Percentiles rank a stretch among this genome's conserved stretches.
Evolutionary conservation across 2,888 invertebrate genomes (phyloP).

Genomic region (Diarsia dahlii): DNA sequence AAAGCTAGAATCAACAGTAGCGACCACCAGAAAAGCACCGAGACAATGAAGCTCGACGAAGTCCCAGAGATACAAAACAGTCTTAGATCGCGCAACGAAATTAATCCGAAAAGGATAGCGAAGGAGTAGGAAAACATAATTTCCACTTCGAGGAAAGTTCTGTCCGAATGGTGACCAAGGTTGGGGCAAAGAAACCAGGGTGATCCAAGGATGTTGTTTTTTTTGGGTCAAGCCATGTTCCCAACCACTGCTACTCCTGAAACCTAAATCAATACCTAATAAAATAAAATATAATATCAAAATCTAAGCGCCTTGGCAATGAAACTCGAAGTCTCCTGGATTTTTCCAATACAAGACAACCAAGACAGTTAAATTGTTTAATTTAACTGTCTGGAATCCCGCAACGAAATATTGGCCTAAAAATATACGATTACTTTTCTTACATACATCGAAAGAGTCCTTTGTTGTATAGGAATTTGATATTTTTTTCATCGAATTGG

Average conservation of each 20-base stretch:
- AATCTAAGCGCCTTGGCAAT: background rate
- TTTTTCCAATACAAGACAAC: background rate
- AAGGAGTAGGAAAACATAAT: too few relatives aligned
- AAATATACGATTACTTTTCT: background rate
- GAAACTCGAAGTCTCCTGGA: background rate
- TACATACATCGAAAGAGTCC: background rate
- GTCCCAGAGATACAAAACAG: too few relatives aligned
- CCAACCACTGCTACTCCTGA: background rate
- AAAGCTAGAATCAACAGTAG: too few relatives aligned
- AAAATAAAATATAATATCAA: too few relatives aligned
- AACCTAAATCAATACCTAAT: background rate
- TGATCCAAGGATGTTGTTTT: background rate
- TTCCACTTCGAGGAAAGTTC: background rate
- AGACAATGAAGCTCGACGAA: too few relatives aligned
- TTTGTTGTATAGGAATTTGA: too few relatives aligned
- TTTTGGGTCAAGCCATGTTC: background rate
- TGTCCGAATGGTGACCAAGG: background rate
- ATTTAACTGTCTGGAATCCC: background rate
- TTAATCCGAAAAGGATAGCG: too few relatives aligned
- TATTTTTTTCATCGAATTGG: too few relatives aligned
- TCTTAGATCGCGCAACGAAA: too few relatives aligned
- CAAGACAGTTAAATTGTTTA: background rate
- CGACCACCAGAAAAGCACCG: too few relatives aligned
- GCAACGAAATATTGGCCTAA: background rate
- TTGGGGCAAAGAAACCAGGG: too few relatives aligned